phyloP scores from a whole-genome alignment of 1,140 invertebrate species.

The Zaprionus taronus region DNA sequence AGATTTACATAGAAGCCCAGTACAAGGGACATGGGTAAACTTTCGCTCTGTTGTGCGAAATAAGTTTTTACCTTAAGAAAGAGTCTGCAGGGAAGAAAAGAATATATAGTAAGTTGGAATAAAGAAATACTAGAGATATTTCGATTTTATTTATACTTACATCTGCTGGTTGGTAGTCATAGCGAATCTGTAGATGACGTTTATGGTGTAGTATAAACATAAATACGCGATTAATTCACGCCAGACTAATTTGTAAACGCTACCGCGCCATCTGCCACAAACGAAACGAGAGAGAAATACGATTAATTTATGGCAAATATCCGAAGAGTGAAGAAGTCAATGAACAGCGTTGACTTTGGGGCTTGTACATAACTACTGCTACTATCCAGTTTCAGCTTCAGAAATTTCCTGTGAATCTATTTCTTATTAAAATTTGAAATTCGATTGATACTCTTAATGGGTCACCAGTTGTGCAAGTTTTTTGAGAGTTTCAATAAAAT shows the following conservation, averaged over 20 bases:
- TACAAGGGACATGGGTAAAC: conserved; percentile 96
- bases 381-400: conserved; percentile 41
- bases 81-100: conserved; percentile 85
- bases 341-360: conserved; percentile 30
- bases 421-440: conserved; percentile 38
- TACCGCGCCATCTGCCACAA: conserved; percentile 94
- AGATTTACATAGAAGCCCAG: conserved; percentile 97
- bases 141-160: conserved; percentile 86
- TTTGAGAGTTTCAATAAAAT: conserved; percentile 59
- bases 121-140: neutral
- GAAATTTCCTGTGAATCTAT: conserved; percentile 3
- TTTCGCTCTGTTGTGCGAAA: conserved; percentile 92
- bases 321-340: conserved; percentile 7
- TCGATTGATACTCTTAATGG: conserved; percentile 46
- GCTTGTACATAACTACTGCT: conserved; percentile 29
- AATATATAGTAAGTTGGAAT: neutral
- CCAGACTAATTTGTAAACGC: conserved; percentile 99
- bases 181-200: conserved; percentile 94
- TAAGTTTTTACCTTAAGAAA: conserved; percentile 93
- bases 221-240: conserved; percentile 96
- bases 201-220: conserved; percentile 93
- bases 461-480: conserved; percentile 49
- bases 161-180: conserved; percentile 92
- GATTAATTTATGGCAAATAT: conserved; percentile 21
- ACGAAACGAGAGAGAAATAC: conserved; percentile 8